Evolutionary conservation across 2,888 invertebrate species (phyloP), one percentile per base, ranked within the genome.

Genomic region (Teleogryllus oceanicus): DNA sequence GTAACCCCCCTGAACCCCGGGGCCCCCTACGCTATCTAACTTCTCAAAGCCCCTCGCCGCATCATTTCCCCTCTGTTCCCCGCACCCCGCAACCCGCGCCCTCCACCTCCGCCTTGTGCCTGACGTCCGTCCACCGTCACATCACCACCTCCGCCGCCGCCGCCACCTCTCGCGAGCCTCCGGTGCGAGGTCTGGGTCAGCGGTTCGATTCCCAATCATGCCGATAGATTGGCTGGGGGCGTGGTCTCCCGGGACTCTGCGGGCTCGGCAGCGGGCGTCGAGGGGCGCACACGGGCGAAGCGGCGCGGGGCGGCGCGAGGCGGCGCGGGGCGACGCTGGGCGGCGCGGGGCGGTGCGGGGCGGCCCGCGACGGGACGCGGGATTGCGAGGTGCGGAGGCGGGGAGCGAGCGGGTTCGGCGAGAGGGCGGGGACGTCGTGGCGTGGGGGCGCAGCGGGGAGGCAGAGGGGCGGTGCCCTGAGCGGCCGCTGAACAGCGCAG

Each of bases 121-220:
- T 37, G 37, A 4, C 37, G 37, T 37, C 37, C 37, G 37, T 37
- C 37, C 37, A 5, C 62, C 10, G 62, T 13, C 62, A n/a, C 62
- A 62, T 62, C n/a, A 8, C n/a, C 62, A 62, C n/a, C 62, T 62
- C 62, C 62, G 62, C 62, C 16, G 62, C 16, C 62, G 16, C 13
- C 62, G 3, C n/a, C 62, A 4, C 62, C 13, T n/a, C 62, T n/a
- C 16, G 62, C 62, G 62, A 13, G n/a, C 62, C 62, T 62, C n/a
- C 16, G 62, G 16, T 13, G 16, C 62, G 62, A 18, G 62, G 16
- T 62, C 62, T 62, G 62, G 62, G 62, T 62, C 62, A 62, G 62
- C 62, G 62, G 62, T 62, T 62, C 62, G 62, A 62, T 62, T 62
- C 62, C 62, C 62, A 62, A 62, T 62, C 62, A 62, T 62, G 62